Percentiles rank a stretch among this genome's conserved stretches.
Conservation (phyloP, 2,797 vertebrate genomes). For the Helarctos malayanus region DNA sequence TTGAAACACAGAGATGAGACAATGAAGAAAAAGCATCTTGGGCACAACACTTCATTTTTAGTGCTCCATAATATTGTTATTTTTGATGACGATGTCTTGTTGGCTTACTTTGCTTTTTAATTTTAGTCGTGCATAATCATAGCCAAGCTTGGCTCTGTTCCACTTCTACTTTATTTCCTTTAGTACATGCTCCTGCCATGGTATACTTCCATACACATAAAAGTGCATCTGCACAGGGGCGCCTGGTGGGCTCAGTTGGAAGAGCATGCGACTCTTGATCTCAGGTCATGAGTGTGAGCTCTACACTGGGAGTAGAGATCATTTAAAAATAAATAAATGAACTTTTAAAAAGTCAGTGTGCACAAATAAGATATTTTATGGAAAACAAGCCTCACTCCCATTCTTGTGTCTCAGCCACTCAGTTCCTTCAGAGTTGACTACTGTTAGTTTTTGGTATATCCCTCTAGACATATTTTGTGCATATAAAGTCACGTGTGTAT, state of each 20-base stretch:
- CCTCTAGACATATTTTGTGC: conserved; percentile 1
- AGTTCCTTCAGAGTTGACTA: not conserved
- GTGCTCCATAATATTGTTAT: not conserved
- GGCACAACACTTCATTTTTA: not conserved
- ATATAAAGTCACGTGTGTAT: not conserved
- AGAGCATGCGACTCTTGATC: not conserved
- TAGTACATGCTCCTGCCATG: not conserved
- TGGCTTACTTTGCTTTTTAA: conserved; percentile 21
- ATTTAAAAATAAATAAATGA: not conserved
- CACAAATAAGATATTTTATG: not conserved
- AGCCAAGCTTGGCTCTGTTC: not conserved
- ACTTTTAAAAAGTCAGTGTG: not conserved
- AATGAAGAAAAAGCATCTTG: not conserved
- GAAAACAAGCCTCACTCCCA: not conserved
- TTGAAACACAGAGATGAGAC: conserved; percentile 15
- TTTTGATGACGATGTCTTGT: not conserved
- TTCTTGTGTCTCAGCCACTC: not conserved
- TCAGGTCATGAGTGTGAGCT: not conserved
- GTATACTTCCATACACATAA: no score
- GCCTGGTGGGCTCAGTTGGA: not conserved
- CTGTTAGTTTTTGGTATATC: not conserved
- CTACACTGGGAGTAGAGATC: not conserved
- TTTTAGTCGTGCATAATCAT: not conserved
- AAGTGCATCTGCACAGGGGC: not conserved
- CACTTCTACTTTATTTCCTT: not conserved